Evolutionary conservation across 2,113 vertebrate species (phyloP), one percentile per base, ranked within the genome.

Genomic region (Megaleporinus macrocephalus): DNA sequence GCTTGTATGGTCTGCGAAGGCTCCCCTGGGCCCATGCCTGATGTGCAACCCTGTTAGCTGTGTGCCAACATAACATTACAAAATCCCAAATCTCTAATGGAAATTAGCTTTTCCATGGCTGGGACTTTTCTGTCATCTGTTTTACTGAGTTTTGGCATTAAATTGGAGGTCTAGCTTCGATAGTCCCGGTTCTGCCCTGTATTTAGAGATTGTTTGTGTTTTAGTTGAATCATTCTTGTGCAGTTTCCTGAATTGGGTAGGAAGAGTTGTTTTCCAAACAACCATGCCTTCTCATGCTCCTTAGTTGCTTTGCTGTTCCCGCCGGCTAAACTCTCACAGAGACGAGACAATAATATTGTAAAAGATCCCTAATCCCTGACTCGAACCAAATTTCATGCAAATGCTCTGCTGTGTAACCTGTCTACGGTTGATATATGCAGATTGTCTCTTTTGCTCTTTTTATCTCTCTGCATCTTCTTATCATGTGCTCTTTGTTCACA

Each of bases 341-440:
- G 24, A 41, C 11, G 12, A n/a, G 36, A 49, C 14, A 14, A 36
- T 29, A 24, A 78, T 24, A 78, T 18, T 78, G 27, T 24, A 12
- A 30, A 20, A n/a, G 22, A n/a, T n/a, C 27, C 26, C 5, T 78
- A 55, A n/a, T 18, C 76, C 22, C 59, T 29, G 18, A 77, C 47
- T 15, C 4, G 29, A 65, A 51, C 13, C 65, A 65, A 77, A 66
- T 22, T 66, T 51, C 18, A 77, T 66, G 61, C 44, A 65, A 77
- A 77, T 69, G 18, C 5, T 1, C 16, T n/a, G 4, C 36, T 24
- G 36, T 44, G 33, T 44, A 16, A 41, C 33, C 33, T 70, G 1
- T 44, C 18, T 22, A 11, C 65, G 36, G 30, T 68, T 44, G 12
- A 44, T 22, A 70, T 44, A 24, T 22, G 44, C 36, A 70, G 66